Conservation (phyloP, 2,888 invertebrate species). For the Nomada lathburiana region DNA sequence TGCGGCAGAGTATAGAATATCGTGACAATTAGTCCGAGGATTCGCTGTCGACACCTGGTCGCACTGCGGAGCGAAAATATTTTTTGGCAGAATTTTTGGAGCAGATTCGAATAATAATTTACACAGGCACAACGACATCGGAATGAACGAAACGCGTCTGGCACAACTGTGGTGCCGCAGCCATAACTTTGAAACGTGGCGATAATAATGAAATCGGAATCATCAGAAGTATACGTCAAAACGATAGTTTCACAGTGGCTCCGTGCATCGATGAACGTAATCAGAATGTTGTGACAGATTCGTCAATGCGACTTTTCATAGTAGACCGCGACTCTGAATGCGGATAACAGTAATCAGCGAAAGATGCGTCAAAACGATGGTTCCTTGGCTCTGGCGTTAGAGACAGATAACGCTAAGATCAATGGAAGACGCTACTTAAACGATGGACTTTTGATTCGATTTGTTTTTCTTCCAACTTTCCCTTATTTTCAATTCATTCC, state of each 20-base stretch:
- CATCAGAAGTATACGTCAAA: neutral
- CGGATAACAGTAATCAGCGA: slow-evolving; percentile 5
- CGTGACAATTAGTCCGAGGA: no score
- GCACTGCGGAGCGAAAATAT: neutral
- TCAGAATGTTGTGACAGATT: neutral
- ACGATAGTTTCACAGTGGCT: neutral
- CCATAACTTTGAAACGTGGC: neutral
- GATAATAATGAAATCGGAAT: neutral
- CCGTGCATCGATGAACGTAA: neutral
- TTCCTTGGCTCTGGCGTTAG: neutral
- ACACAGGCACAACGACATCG: neutral
- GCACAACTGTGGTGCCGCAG: neutral
- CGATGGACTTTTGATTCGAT: neutral
- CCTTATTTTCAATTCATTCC: no score
- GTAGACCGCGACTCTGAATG: neutral
- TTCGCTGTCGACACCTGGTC: no score
- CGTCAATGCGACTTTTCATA: slow-evolving; percentile 3
- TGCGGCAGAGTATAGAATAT: no score
- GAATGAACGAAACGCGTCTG: neutral
- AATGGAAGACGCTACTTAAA: neutral
- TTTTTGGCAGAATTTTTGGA: neutral
- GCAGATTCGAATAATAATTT: no score
- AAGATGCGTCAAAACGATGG: neutral
- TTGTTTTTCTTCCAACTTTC: no score
- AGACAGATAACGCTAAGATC: neutral